These are phyloP conservation scores for Myotis davidii DNA, from an alignment of 2,113 vertebrate genomes.

Conservation along the genomic window DNA sequence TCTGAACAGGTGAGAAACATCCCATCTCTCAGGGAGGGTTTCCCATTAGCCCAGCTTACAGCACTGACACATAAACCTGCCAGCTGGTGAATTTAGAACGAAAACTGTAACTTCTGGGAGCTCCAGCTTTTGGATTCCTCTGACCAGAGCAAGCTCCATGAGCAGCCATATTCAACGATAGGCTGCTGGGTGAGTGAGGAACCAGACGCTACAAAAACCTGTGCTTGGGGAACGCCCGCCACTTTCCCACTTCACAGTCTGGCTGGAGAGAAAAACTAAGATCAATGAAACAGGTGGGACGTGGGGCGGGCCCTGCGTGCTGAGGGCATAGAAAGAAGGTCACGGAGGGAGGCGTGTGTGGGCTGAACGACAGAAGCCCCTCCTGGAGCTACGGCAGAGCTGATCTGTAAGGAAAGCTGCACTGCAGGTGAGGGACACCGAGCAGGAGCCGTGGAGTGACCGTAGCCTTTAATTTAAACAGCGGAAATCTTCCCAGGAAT, in stretches of 20 bases:
- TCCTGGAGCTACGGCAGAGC: not conserved
- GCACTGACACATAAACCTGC: not conserved
- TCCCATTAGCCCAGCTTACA: not conserved
- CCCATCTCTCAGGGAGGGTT: not conserved
- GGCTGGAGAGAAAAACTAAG: not conserved
- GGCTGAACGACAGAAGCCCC: not conserved
- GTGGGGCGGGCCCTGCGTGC: not conserved
- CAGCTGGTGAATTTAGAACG: not conserved
- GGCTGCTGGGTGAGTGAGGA: not conserved
- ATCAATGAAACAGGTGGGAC: not conserved
- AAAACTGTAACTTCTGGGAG: not conserved
- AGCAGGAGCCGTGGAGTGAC: not conserved
- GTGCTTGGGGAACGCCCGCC: not conserved
- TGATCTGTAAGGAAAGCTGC: not conserved
- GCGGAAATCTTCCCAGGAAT: not conserved
- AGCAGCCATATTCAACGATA: not conserved
- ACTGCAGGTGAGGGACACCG: accelerated
- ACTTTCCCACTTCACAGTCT: not conserved
- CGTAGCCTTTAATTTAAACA: not conserved
- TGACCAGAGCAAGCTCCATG: not conserved
- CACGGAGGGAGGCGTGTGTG: not conserved
- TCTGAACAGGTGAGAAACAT: not conserved
- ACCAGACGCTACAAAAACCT: not conserved
- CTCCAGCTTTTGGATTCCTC: not conserved
- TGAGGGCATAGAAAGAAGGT: not conserved